Conservation (phyloP, 1,140 invertebrate genomes). For the Drosophila hydei region DNA sequence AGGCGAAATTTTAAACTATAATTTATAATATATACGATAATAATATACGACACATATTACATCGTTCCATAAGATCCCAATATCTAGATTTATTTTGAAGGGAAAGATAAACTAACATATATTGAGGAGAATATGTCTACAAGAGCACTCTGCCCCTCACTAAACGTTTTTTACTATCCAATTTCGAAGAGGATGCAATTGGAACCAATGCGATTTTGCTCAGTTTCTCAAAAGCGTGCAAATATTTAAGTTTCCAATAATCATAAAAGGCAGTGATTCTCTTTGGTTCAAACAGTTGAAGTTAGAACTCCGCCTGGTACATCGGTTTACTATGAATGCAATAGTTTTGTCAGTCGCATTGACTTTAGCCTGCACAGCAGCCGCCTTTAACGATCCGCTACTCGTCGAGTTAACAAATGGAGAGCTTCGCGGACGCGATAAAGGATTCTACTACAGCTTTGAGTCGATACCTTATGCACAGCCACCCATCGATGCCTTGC, state of each 20-base stretch:
- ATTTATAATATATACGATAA: too few relatives aligned
- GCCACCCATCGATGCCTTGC: slow-evolving; percentile 13
- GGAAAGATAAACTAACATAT: too few relatives aligned
- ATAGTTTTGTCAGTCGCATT: background rate
- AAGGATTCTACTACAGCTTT: slow-evolving; percentile 19
- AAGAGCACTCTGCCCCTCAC: background rate
- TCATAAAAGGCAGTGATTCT: too few relatives aligned
- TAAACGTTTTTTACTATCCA: background rate
- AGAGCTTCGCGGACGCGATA: slow-evolving; percentile 22
- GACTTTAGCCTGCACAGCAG: background rate
- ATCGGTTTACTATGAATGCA: background rate
- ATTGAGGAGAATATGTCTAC: too few relatives aligned
- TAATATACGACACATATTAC: too few relatives aligned
- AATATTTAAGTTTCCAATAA: too few relatives aligned
- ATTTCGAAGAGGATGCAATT: background rate
- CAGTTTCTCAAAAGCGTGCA: background rate
- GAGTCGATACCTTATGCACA: slow-evolving; percentile 35
- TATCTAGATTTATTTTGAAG: too few relatives aligned
- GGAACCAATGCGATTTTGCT: background rate
- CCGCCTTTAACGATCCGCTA: background rate
- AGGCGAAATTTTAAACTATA: too few relatives aligned
- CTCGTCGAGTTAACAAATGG: slow-evolving; percentile 26
- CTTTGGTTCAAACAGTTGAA: too few relatives aligned
- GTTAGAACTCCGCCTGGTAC: background rate
- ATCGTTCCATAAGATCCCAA: too few relatives aligned